A percentile compares a stretch with the other conserved stretches of the same genome.
Conservation (phyloP, 2,113 vertebrate species). For the Coryphaenoides rupestris region DNA sequence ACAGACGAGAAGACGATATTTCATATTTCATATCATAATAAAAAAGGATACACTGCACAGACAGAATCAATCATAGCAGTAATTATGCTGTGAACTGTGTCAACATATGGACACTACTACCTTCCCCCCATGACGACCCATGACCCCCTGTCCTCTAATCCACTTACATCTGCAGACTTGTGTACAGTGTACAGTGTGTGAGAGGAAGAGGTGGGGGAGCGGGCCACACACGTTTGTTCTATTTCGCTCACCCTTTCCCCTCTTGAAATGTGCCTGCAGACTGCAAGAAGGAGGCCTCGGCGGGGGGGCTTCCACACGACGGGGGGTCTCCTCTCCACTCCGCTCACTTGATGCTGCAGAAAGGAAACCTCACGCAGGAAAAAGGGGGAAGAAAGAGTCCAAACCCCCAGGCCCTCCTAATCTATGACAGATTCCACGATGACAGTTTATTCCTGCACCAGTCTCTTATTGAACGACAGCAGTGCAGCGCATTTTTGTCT, state of each 20-base stretch:
- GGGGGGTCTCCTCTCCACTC: slow-evolving; percentile 14
- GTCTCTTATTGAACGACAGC: slow-evolving; percentile 41
- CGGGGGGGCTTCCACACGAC: neutral
- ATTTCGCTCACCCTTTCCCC: slow-evolving; percentile 2
- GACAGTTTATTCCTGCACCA: slow-evolving; percentile 34
- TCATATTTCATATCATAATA: no score
- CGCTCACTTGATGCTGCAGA: neutral
- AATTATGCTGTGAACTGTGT: no score
- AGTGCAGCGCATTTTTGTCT: slow-evolving; percentile 53
- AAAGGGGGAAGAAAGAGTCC: slow-evolving; percentile 3
- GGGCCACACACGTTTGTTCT: no score
- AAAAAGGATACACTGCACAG: no score
- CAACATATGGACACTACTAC: no score
- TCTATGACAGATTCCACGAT: slow-evolving; percentile 49
- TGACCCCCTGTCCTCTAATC: no score
- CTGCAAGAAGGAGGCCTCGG: neutral
- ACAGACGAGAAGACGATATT: no score
- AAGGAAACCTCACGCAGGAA: slow-evolving; percentile 21
- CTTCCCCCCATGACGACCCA: no score
- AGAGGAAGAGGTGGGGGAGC: no score
- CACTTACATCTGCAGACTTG: no score
- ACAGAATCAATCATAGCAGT: no score
- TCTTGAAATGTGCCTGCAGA: neutral
- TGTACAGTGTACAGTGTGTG: no score
- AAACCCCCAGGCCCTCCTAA: slow-evolving; percentile 25